A percentile compares a stretch with the other conserved stretches of the same genome.
Evolutionary conservation across 2,888 invertebrate genomes (phyloP).

Genomic region (Sinotaia quadrata): DNA sequence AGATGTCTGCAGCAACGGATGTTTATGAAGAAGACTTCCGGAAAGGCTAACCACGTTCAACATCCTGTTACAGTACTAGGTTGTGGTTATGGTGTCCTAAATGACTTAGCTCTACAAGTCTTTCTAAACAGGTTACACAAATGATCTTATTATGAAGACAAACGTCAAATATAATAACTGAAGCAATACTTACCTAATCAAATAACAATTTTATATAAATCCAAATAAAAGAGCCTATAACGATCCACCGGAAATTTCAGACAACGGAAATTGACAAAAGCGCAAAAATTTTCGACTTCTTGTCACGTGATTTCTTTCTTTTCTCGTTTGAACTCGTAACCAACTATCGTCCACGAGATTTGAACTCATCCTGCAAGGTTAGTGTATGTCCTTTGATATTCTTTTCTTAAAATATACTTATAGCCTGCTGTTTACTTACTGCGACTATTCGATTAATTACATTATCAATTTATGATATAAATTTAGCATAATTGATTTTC

Average conservation of each 20-base stretch:
- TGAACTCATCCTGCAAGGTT: constrained; percentile 6
- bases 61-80: constrained; percentile 60
- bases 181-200: constrained; percentile 8
- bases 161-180: no score
- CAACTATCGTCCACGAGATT: constrained; percentile 13
- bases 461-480: no score
- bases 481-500: no score
- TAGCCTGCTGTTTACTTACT: no score
- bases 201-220: neutral
- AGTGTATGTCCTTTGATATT: constrained; percentile 16
- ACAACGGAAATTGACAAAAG: constrained; percentile 64
- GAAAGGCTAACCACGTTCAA: constrained; percentile 59
- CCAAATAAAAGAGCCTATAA: constrained; percentile 16
- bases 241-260: constrained; percentile 56
- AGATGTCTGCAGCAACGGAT: constrained; percentile 61
- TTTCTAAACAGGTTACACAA: no score
- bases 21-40: constrained; percentile 65
- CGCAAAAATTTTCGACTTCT: constrained; percentile 50
- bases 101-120: no score
- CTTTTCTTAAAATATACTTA: no score
- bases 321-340: neutral
- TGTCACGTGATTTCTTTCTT: constrained; percentile 49
- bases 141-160: no score
- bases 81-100: no score
- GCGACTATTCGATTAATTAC: no score